Percentiles rank a stretch among this genome's conserved stretches.
These are phyloP conservation scores for Falco berigora DNA, from an alignment of 2,797 vertebrate genomes.

Conservation along the genomic window DNA sequence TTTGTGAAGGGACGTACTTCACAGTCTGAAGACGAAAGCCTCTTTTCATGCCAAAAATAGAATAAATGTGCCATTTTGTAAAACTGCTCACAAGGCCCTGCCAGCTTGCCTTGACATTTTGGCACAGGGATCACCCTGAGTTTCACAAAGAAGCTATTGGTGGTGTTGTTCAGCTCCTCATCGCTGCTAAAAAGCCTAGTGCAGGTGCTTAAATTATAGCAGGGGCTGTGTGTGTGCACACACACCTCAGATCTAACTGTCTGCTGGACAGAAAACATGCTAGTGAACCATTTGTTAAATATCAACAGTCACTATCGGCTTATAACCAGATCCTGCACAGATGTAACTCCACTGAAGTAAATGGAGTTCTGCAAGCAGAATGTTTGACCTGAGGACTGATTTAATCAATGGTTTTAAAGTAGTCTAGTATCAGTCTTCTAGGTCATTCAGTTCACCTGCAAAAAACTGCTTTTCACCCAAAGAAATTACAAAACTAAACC, in stretches of 20 bases:
- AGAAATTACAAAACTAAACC: not conserved
- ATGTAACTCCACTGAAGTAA: not conserved
- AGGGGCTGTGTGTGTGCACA: not conserved
- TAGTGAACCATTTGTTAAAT: not conserved
- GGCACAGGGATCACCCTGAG: not conserved
- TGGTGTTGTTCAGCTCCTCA: not conserved
- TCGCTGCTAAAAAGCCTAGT: not conserved
- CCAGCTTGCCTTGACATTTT: not conserved
- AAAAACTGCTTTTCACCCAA: not conserved
- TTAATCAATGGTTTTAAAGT: not conserved
- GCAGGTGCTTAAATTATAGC: not conserved
- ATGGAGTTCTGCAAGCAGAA: not conserved
- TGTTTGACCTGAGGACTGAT: not conserved
- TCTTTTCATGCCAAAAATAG: conserved; percentile 45
- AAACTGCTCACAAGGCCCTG: not conserved
- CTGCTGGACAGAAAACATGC: not conserved
- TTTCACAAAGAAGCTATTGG: not conserved
- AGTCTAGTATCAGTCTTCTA: not conserved
- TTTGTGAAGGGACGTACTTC: conserved; percentile 31
- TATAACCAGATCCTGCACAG: not conserved
- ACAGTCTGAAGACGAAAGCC: not conserved
- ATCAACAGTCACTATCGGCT: not conserved
- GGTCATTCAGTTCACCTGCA: not conserved
- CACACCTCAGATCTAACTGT: not conserved
- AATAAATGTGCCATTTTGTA: not conserved